Evolutionary conservation across 2,113 vertebrate genomes (phyloP), one percentile per base, ranked within the genome.

Genomic region (Trogon surrucura): DNA sequence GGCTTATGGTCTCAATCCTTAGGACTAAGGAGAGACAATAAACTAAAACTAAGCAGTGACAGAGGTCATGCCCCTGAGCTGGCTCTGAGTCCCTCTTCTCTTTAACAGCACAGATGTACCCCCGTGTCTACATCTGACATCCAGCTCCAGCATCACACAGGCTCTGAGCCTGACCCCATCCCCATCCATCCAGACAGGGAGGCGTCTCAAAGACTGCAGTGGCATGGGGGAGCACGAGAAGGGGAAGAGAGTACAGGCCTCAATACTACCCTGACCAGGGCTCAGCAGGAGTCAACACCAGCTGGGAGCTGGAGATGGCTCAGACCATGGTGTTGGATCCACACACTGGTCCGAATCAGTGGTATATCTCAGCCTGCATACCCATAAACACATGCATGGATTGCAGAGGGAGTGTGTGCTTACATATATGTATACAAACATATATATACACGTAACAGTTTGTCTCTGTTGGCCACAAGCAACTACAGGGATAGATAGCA

Each of bases 381-480:
- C 5, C 56, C 80, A 41, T 36, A 65, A 79, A 61, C 1, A 4
- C 20, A 20, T 9, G 20, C 7, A 21, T 32, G 3, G 13, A 5
- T 3, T 4, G 3, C 4, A 5, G 11, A 23, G 6, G 1, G 19
- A 9, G 12, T 5, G 2, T 9, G 9, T 10, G 15, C 5, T 11
- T 6, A 4, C 5, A 20, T 21, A 26, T 18, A 30, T 13, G 16
- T 8, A 38, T 2, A 34, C 3, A 8, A 2, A 7, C 6, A 6
- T 9, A 6, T 13, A 14, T 3, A 16, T 4, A 32, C 2, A 38
- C 2, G 1, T 9, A 48, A 26, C 70, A 45, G 5, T 16, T 69
- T 45, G 57, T 29, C 14, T 75, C 9, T 0, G 3, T 2, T 60
- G 38, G 10, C 57, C 48, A 79, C 54, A 54, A 65, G 20, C 29